Conservation (phyloP, 2,797 vertebrate genomes). For the Alectoris magna region DNA sequence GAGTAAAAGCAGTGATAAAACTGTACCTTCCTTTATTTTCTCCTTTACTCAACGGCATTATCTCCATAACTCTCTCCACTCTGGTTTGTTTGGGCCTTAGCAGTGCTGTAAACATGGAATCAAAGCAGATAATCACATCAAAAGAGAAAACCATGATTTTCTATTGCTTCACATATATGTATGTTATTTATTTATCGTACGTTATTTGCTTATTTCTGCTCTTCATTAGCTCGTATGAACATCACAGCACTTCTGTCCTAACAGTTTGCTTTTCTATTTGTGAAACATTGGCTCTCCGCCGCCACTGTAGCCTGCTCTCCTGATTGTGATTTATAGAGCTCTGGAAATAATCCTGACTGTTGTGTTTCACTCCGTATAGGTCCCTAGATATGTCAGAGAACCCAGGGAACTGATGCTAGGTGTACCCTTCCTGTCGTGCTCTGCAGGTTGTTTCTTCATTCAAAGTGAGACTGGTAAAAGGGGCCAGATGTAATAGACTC, state of each 20-base stretch:
- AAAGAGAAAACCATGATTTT: conserved; percentile 39
- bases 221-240: conserved; percentile 8
- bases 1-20: conserved; percentile 72
- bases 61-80: not conserved
- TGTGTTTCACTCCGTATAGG: not conserved
- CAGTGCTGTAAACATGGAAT: conserved; percentile 36
- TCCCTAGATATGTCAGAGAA: not conserved
- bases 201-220: conserved; percentile 11
- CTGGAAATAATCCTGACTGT: conserved; percentile 35
- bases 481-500: not conserved
- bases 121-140: conserved; percentile 45
- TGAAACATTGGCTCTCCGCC: conserved; percentile 3
- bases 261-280: conserved; percentile 58
- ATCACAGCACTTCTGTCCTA: conserved; percentile 45
- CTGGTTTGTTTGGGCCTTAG: conserved; percentile 25
- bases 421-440: not conserved
- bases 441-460: not conserved
- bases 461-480: not conserved
- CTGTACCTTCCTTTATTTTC: conserved; percentile 62
- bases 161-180: not conserved
- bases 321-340: conserved; percentile 52
- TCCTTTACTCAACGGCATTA: conserved; percentile 6
- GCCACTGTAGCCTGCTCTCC: conserved; percentile 4
- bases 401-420: not conserved
- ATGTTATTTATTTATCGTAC: not conserved